A percentile compares a stretch with the other conserved stretches of the same genome.
phyloP scores from a whole-genome alignment of 2,888 invertebrate species.

The Brachycybe producta region DNA sequence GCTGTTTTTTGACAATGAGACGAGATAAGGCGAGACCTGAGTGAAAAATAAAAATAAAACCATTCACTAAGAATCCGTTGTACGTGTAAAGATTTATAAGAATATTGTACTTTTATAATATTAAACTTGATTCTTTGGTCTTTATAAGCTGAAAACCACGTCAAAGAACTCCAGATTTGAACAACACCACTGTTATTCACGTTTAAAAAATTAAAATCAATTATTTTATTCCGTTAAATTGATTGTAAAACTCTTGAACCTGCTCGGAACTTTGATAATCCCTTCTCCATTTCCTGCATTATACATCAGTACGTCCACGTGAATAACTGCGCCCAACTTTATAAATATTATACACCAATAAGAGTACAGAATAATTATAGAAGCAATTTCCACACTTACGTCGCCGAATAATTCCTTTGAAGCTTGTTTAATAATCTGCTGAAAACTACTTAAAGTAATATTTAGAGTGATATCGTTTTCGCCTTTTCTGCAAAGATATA shows the following conservation, averaged over 20 bases:
- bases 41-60: too few species aligned
- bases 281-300: neutral
- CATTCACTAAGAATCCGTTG: too few species aligned
- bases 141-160: neutral
- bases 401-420: neutral
- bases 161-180: neutral
- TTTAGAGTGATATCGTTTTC: too few species aligned
- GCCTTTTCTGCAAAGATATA: too few species aligned
- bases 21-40: too few species aligned
- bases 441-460: too few species aligned
- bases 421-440: too few species aligned
- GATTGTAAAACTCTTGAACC: neutral
- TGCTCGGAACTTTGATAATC: neutral
- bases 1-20: too few species aligned
- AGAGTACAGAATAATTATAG: neutral
- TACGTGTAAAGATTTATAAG: too few species aligned
- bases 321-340: neutral
- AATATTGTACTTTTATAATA: neutral
- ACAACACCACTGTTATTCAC: neutral
- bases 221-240: neutral
- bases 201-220: neutral
- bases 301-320: neutral
- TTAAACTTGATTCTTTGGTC: neutral
- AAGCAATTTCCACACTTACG: neutral
- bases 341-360: neutral